These are phyloP conservation scores for Peromyscus attwateri DNA, from an alignment of 2,797 vertebrate genomes.

Conservation along the genomic window DNA sequence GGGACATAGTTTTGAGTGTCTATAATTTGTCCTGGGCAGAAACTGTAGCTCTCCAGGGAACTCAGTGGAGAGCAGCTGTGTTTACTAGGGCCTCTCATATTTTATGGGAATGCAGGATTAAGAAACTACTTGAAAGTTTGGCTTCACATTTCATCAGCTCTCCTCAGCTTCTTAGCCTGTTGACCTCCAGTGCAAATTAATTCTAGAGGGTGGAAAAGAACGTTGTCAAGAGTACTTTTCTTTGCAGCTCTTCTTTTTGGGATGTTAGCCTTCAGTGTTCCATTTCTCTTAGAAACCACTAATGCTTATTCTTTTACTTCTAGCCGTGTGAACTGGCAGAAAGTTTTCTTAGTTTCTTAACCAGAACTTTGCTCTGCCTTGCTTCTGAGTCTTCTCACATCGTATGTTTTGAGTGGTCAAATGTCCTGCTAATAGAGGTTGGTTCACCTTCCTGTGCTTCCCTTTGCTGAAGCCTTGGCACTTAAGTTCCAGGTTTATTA, in stretches of 20 bases:
- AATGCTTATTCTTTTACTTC: neutral
- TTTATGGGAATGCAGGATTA: slow-evolving; percentile 32
- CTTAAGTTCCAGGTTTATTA: neutral
- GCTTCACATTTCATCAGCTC: neutral
- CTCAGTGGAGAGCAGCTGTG: slow-evolving; percentile 32
- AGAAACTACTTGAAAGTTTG: slow-evolving; percentile 63
- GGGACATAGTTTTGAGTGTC: slow-evolving; percentile 18
- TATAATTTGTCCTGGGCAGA: neutral
- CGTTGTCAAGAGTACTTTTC: neutral
- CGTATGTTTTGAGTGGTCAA: neutral
- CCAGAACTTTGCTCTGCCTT: neutral
- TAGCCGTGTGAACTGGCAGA: neutral
- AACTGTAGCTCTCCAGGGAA: neutral
- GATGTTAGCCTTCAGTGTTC: neutral
- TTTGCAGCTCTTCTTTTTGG: slow-evolving; percentile 20
- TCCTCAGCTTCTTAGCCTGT: slow-evolving; percentile 37
- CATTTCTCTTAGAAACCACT: neutral
- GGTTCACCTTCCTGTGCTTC: neutral
- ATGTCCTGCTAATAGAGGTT: neutral
- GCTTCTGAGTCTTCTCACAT: neutral
- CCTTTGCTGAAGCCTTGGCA: neutral
- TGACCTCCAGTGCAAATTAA: neutral
- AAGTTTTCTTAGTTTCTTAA: slow-evolving; percentile 20
- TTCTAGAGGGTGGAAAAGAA: neutral
- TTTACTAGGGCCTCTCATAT: neutral